Evolutionary conservation across 2,888 invertebrate genomes (phyloP).

Genomic region (Drosophila affinis): DNA sequence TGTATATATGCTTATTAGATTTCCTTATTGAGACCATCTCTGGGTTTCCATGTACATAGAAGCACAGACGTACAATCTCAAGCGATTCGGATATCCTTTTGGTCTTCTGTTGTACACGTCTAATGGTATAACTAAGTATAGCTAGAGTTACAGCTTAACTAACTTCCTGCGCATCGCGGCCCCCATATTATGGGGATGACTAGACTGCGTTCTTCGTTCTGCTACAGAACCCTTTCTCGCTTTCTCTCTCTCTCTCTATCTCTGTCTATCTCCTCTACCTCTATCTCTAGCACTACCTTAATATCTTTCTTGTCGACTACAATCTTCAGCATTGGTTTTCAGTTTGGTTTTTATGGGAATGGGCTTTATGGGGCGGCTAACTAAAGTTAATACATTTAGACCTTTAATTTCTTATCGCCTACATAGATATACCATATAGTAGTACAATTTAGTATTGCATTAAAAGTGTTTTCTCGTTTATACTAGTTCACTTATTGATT

Average conservation of each 20-base stretch:
- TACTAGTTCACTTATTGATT: constrained; percentile 46
- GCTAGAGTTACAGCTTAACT: constrained; percentile 63
- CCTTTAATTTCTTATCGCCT: constrained; percentile 41
- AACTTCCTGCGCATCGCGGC: constrained; percentile 61
- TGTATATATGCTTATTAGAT: constrained; percentile 60
- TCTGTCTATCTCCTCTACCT: background rate
- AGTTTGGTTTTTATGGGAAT: background rate
- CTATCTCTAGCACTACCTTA: constrained; percentile 1
- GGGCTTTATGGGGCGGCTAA: constrained; percentile 49
- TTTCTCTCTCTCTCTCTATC: constrained; percentile 2
- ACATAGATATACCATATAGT: constrained; percentile 55
- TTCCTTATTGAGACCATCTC: constrained; percentile 38
- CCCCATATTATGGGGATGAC: constrained; percentile 72
- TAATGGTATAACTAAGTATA: constrained; percentile 69
- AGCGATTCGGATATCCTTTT: constrained; percentile 54
- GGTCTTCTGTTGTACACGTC: constrained; percentile 76
- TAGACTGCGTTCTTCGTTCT: constrained; percentile 64
- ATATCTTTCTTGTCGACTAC: constrained; percentile 37
- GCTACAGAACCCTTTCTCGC: constrained; percentile 67
- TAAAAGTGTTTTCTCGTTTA: constrained; percentile 56
- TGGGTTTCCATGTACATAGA: constrained; percentile 23
- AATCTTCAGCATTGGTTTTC: constrained; percentile 47
- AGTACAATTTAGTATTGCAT: constrained; percentile 75
- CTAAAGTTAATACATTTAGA: constrained; percentile 50
- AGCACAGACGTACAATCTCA: no score